phyloP scores from a whole-genome alignment of 64 coral and sea anemone species.

The Catalaphyllia jardinei region DNA sequence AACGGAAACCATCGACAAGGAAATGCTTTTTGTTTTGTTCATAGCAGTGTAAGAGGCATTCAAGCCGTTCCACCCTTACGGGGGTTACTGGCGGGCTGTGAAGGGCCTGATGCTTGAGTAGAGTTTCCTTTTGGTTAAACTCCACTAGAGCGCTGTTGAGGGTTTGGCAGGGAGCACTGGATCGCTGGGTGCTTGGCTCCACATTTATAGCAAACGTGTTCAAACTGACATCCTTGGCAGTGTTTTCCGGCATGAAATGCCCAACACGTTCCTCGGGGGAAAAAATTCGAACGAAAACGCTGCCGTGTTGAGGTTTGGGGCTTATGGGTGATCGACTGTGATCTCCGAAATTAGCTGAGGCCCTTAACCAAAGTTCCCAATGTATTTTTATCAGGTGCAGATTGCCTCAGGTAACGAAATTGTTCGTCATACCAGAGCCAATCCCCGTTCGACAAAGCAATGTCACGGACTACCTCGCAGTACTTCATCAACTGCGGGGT shows the following conservation, averaged over 20 bases:
- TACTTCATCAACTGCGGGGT: slow-evolving; percentile 38
- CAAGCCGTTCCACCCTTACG: slow-evolving; percentile 9
- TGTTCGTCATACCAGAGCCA: slow-evolving; percentile 6
- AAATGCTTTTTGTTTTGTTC: background rate
- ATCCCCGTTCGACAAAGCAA: background rate
- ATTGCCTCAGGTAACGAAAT: slow-evolving; percentile 5
- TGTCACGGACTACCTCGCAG: slow-evolving; percentile 30
- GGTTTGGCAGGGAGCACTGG: background rate
- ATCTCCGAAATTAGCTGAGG: background rate
- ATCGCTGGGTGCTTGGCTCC: background rate
- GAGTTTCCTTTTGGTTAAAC: background rate
- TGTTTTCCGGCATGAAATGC: slow-evolving; percentile 3
- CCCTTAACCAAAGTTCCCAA: slow-evolving; percentile 9
- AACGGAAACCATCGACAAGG: slow-evolving; percentile 23
- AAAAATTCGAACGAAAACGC: background rate
- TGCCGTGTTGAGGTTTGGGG: background rate
- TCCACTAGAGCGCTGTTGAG: background rate
- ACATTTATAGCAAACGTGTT: background rate
- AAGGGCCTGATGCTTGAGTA: background rate
- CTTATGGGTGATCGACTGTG: background rate
- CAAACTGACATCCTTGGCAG: background rate
- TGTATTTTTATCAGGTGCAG: background rate
- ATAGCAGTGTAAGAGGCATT: background rate
- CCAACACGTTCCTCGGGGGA: slow-evolving; percentile 15
- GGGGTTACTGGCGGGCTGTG: background rate